Percentiles rank a stretch among this genome's conserved stretches.
phyloP scores from a whole-genome alignment of 2,113 vertebrate species.

The Otis tarda region DNA sequence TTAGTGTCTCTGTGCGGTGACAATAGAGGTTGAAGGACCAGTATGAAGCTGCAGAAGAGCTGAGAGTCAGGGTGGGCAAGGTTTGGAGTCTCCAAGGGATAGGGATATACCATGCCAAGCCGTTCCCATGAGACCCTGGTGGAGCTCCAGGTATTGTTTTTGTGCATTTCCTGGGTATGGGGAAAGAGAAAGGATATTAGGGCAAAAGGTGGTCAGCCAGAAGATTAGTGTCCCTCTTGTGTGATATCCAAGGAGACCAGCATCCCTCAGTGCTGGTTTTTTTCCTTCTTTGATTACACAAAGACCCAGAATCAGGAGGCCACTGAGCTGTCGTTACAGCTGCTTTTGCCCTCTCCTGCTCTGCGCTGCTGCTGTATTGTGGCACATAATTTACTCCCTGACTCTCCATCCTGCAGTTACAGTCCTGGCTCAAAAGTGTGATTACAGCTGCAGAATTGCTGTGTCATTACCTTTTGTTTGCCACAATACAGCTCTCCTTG shows the following conservation, averaged over 20 bases:
- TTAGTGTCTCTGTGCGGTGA: neutral
- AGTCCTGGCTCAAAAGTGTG: constrained; percentile 22
- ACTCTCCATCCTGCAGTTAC: constrained; percentile 5
- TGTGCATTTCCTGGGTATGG: neutral
- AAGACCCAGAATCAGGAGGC: neutral
- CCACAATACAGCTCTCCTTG: constrained; percentile 50
- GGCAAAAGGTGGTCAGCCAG: neutral
- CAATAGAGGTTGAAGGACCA: neutral
- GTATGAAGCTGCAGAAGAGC: neutral
- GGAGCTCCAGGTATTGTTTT: neutral
- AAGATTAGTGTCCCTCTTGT: neutral
- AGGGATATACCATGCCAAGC: too few species aligned
- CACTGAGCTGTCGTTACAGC: neutral
- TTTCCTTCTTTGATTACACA: neutral
- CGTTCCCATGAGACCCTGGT: neutral
- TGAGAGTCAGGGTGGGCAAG: neutral
- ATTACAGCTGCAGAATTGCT: constrained; percentile 26
- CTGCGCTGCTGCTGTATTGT: neutral
- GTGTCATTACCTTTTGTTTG: constrained; percentile 62
- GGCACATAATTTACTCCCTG: constrained; percentile 27
- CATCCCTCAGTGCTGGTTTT: neutral
- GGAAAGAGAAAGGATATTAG: neutral
- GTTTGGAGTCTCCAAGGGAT: neutral
- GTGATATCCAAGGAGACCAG: neutral
- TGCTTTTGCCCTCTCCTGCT: constrained; percentile 1